Conservation (phyloP, 1,140 invertebrate species). For the Dendrolimus kikuchii region DNA sequence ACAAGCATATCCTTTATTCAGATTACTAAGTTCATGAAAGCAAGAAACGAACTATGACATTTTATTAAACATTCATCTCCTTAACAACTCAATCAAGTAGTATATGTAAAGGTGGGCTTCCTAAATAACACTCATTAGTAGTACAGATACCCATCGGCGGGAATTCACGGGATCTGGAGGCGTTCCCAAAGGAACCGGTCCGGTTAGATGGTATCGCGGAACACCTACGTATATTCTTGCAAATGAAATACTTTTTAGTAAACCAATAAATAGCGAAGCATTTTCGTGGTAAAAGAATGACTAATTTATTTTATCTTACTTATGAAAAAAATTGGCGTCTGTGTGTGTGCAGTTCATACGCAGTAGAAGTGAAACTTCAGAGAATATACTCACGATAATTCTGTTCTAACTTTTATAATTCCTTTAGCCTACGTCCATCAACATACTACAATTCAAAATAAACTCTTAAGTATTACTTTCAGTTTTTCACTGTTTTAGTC, state of each 20-base stretch:
- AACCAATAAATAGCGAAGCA: too few species aligned
- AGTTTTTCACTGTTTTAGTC: too few species aligned
- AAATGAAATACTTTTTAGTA: constrained; percentile 1
- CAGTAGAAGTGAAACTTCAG: too few species aligned
- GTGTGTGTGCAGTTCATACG: too few species aligned
- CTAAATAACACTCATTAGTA: constrained; percentile 29
- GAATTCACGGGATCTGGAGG: constrained; percentile 12
- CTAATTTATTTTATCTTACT: too few species aligned
- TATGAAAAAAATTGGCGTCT: too few species aligned
- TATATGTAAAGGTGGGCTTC: constrained; percentile 17
- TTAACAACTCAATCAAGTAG: constrained; percentile 1
- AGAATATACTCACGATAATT: too few species aligned
- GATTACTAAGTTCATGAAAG: not conserved
- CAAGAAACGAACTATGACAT: not conserved
- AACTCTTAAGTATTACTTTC: too few species aligned
- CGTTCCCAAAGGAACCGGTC: constrained; percentile 18
- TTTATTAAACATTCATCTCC: not conserved
- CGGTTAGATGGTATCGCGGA: constrained; percentile 13
- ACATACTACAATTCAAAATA: too few species aligned
- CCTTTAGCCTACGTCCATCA: too few species aligned
- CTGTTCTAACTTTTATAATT: too few species aligned
- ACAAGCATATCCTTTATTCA: not conserved
- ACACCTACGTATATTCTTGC: constrained; percentile 1
- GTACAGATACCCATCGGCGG: constrained; percentile 16
- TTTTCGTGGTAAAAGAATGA: too few species aligned